Evolutionary conservation across 2,888 invertebrate species (phyloP), one percentile per base, ranked within the genome.

Genomic region (Metalampra italica): DNA sequence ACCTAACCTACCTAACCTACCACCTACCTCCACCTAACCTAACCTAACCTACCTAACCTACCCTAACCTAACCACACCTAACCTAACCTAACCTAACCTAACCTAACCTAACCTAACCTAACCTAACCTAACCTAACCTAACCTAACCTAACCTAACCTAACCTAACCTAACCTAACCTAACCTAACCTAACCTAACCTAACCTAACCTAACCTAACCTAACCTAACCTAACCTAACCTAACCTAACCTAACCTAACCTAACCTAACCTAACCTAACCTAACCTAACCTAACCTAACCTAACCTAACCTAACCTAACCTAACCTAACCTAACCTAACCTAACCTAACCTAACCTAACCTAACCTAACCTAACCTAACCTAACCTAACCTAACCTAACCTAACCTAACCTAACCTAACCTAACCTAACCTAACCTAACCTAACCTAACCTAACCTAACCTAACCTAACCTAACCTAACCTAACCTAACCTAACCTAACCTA

Each of bases 391-490:
- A 41, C 46, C 46, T 41, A 46, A 46, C 46, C 46, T 45, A 39
- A 45, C 39, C 47, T 43, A 47, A 47, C 47, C 47, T 47, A 47
- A 47, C 47, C 45, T 47, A 43, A 47, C 43, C 47, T 43, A 47
- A 47, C 47, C 47, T 47, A 47, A 47, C 47, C 45, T 45, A 43
- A 47, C 43, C 47, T 43, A 47, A 47, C 47, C 47, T 47, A 47
- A 47, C 47, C 47, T 47, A 43, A 47, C 43, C 47, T 39, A 47
- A 47, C 47, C 47, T 47, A 47, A 47, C 47, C 45, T 40, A 41
- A 40, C 41, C 46, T 36, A 40, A 41, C 46, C 46, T 46, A 46
- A 46, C 41, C 41, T 46, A 41, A 46, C 41, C 46, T 41, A 41
- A 40, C 40, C 41, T 42, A 46, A 41, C 46, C 46, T 41, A 41